Base-by-base conservation (phyloP, 2,797 vertebrate genomes). In the Eospalax fontanierii region DNA sequence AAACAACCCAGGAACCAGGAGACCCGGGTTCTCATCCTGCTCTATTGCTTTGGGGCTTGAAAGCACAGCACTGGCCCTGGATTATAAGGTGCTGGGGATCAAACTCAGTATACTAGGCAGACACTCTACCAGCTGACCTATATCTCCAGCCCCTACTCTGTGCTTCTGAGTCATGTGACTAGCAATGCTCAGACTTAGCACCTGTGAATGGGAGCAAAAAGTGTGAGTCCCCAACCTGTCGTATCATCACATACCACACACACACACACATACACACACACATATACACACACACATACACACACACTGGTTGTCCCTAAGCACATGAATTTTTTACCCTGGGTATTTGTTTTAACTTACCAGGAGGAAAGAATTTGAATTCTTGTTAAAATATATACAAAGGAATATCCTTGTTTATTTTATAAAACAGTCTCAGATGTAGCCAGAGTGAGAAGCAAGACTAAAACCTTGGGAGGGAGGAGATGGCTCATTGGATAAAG, bases 311-410 rank as follows among this genome's bases (percentile, higher is more conserved):
- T 12, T 19, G 35, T 43, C 57, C 50, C 75, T 30, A 21, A 86
- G 16, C 54, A 81, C 68, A 43, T 3, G 24, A 28, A 83, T 76
- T 93, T 94, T 97, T 65, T 85, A 75, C n/a, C 73, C 59, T 76
- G 57, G 28, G 59, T 93, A 68, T 95, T 97, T 95, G 78, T 89
- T 96, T 98, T 89, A 95, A 89, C 87, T 74, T 83, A 57, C 90
- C 75, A 33, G 92, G 33, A 79, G 94, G 87, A 46, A 96, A 54
- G 70, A 97, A 95, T 87, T 78, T 68, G 63, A 0, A 6, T 18
- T 95, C 76, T 33, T 22, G 96, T 97, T 65, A 16, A 94, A 92
- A 82, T 95, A 83, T 97, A 97, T 57, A 87, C 87, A 94, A 86
- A 96, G 92, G 80, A 94, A 96, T 95, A 4, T 33, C 40, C 87